Evolutionary conservation across 2,888 invertebrate species (phyloP).

Genomic region (Aphodius granarius): DNA sequence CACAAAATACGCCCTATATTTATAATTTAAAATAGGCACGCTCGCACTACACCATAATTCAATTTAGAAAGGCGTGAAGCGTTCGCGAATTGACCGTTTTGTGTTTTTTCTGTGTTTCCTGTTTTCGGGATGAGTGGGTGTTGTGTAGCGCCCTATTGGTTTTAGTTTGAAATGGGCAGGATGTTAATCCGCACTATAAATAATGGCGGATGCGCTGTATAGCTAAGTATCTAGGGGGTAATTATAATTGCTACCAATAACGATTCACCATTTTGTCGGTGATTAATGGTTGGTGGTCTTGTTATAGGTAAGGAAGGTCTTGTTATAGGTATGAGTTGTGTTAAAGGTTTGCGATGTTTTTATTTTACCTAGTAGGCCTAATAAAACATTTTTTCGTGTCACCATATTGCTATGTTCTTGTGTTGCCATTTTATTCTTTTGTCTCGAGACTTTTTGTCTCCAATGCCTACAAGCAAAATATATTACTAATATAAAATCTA

Average conservation of each 20-base stretch:
- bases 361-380: neutral
- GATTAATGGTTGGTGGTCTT: neutral
- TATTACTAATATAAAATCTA: too few species aligned
- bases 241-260: neutral
- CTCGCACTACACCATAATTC: neutral
- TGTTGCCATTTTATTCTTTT: too few species aligned
- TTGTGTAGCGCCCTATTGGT: neutral
- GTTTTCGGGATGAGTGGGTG: neutral
- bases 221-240: neutral
- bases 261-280: neutral
- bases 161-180: neutral
- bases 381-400: too few species aligned
- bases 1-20: neutral
- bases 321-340: too few species aligned
- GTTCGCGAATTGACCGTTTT: neutral
- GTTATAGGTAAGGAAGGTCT: too few species aligned
- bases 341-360: neutral
- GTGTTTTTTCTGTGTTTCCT: neutral
- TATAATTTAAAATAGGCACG: neutral
- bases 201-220: neutral
- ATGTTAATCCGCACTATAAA: neutral
- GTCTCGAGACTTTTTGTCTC: too few species aligned
- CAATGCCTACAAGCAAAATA: too few species aligned
- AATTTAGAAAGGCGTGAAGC: neutral
- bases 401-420: too few species aligned